Evolutionary conservation across 2,888 invertebrate species (phyloP).

Genomic region (Romanomermis culicivorax): DNA sequence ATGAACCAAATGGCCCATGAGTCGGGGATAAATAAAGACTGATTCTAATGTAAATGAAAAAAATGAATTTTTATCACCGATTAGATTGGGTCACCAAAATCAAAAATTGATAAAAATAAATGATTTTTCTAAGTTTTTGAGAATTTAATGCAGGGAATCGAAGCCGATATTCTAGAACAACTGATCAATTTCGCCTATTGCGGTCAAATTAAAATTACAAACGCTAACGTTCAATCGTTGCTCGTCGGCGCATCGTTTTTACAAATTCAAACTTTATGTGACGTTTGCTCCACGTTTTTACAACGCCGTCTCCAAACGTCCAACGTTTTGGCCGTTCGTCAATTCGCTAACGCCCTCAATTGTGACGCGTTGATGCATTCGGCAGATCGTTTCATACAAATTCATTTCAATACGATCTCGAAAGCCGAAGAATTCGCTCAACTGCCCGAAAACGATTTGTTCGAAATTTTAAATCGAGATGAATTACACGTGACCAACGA

Average conservation of each 20-base stretch:
- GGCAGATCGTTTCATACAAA: slow-evolving; percentile 55
- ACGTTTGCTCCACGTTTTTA: slow-evolving; percentile 55
- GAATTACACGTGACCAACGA: slow-evolving; percentile 53
- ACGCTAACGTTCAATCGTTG: slow-evolving; percentile 56
- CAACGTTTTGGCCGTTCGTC: slow-evolving; percentile 55
- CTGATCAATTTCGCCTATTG: slow-evolving; percentile 66
- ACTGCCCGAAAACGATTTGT: slow-evolving; percentile 41
- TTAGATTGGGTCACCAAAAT: no score
- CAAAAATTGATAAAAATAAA: no score
- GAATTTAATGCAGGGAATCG: no score
- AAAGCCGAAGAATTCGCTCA: slow-evolving; percentile 52
- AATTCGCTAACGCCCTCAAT: slow-evolving; percentile 55
- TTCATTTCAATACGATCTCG: slow-evolving; percentile 53
- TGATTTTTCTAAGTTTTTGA: no score
- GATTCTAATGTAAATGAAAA: no score
- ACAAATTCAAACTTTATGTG: slow-evolving; percentile 52
- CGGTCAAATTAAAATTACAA: slow-evolving; percentile 49
- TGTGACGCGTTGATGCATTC: slow-evolving; percentile 48
- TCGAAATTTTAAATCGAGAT: slow-evolving; percentile 49
- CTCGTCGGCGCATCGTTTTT: slow-evolving; percentile 64
- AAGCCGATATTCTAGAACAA: slow-evolving; percentile 34
- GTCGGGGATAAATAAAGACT: no score
- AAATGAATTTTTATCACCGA: no score
- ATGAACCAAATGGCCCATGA: no score
- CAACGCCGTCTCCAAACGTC: slow-evolving; percentile 45